Percentiles rank a stretch among this genome's conserved stretches.
Evolutionary conservation across 2,888 invertebrate species (phyloP).

Genomic region (Ichneumoninae sp.): DNA sequence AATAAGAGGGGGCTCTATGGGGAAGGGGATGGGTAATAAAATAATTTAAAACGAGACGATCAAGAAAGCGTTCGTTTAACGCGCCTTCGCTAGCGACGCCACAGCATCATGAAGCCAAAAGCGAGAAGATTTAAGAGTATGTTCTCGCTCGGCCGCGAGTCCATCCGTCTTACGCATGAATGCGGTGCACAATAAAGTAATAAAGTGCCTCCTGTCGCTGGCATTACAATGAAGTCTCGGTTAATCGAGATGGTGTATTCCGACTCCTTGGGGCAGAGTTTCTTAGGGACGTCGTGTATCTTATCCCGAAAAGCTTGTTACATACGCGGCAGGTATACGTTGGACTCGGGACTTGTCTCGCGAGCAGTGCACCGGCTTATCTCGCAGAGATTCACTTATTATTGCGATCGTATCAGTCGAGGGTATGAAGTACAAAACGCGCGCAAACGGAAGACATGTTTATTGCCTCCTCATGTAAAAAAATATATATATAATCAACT

Average conservation of each 20-base stretch:
- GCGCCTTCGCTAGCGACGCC: not conserved
- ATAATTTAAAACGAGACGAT: slow-evolving; percentile 34
- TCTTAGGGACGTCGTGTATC: slow-evolving; percentile 25
- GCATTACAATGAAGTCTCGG: slow-evolving; percentile 58
- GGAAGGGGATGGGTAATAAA: slow-evolving; percentile 13
- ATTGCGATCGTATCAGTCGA: slow-evolving; percentile 16
- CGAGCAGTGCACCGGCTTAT: slow-evolving; percentile 37
- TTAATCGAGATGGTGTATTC: slow-evolving; percentile 30
- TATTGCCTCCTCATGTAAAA: not conserved
- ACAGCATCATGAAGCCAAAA: slow-evolving; percentile 26
- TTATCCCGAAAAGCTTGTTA: slow-evolving; percentile 36
- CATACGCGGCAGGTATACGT: slow-evolving; percentile 14
- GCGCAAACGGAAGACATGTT: not conserved
- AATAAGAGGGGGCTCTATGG: too few relatives aligned
- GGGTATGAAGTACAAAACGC: slow-evolving; percentile 10
- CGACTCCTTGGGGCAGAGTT: slow-evolving; percentile 1
- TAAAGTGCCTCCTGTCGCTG: slow-evolving; percentile 56
- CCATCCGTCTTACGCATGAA: slow-evolving; percentile 63
- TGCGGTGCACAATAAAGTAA: slow-evolving; percentile 62
- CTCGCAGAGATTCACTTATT: slow-evolving; percentile 35
- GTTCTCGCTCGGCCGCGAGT: slow-evolving; percentile 46
- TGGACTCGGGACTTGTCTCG: slow-evolving; percentile 23
- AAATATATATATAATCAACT: not conserved
- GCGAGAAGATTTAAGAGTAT: slow-evolving; percentile 61
- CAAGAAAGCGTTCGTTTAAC: slow-evolving; percentile 14